phyloP scores from a whole-genome alignment of 2,888 invertebrate genomes.

The Tenthredo notha region DNA sequence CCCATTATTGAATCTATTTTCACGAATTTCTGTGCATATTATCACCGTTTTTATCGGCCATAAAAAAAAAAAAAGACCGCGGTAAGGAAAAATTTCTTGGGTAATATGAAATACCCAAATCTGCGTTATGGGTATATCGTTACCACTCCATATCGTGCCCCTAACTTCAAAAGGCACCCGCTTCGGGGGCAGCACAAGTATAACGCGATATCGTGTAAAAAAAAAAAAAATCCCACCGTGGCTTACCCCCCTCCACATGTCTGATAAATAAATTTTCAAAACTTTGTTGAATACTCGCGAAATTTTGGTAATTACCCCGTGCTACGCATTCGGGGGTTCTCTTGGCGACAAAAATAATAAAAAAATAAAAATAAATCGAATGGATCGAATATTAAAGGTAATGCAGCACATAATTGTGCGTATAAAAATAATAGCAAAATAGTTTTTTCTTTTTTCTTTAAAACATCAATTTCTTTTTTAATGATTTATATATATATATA shows the following conservation, averaged over 20 bases:
- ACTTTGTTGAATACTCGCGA: no score
- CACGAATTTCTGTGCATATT: no score
- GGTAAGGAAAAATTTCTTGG: no score
- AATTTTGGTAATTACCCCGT: no score
- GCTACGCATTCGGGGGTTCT: no score
- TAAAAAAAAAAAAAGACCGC: no score
- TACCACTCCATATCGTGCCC: not conserved
- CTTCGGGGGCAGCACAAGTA: not conserved
- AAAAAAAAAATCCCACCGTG: not conserved
- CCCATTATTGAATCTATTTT: no score
- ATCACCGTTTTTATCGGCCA: no score
- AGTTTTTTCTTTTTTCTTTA: not conserved
- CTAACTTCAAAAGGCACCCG: not conserved
- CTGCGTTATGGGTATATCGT: not conserved
- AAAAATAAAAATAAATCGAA: no score
- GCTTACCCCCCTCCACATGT: not conserved
- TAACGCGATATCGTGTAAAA: not conserved
- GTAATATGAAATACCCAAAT: no score
- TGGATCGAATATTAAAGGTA: not conserved
- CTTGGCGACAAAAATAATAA: no score
- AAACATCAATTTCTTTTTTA: conserved; percentile 48
- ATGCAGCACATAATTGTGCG: not conserved
- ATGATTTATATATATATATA: not conserved
- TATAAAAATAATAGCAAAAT: not conserved
- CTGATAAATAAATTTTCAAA: not conserved